Evolutionary conservation across 2,797 vertebrate species (phyloP).

Genomic region (Urosaurus nigricauda): DNA sequence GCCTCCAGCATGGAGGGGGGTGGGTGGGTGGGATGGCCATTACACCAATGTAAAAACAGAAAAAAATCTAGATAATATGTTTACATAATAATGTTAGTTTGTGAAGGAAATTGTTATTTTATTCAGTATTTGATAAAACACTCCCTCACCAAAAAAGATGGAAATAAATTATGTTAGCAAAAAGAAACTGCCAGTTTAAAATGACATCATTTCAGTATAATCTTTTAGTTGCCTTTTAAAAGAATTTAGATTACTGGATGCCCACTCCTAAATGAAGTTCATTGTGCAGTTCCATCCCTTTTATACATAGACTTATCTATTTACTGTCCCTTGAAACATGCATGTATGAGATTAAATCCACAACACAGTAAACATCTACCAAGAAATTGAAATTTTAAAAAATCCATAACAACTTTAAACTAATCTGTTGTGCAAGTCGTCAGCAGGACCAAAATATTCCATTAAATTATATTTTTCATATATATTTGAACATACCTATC

Average conservation of each 20-base stretch:
- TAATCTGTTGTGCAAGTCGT: slow-evolving; percentile 5
- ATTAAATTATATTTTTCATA: slow-evolving; percentile 39
- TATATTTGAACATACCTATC: slow-evolving; percentile 27
- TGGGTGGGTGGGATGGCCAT: too few species aligned
- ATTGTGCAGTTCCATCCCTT: not conserved
- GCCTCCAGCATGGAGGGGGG: too few species aligned
- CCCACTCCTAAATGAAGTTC: slow-evolving; percentile 2
- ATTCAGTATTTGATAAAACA: slow-evolving; percentile 55
- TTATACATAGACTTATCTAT: slow-evolving; percentile 4
- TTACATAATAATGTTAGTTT: slow-evolving; percentile 24
- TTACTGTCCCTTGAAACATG: not conserved
- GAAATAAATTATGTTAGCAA: not conserved
- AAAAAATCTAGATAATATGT: not conserved
- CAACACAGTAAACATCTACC: not conserved
- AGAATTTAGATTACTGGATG: slow-evolving; percentile 7
- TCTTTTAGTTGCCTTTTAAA: slow-evolving; percentile 24
- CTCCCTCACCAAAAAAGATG: too few species aligned
- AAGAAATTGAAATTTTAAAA: slow-evolving; percentile 14
- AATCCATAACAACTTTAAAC: slow-evolving; percentile 38
- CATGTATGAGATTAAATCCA: slow-evolving; percentile 25
- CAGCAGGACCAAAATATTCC: not conserved
- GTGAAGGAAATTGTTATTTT: slow-evolving; percentile 44
- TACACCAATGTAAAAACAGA: too few species aligned
- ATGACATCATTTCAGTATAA: slow-evolving; percentile 36
- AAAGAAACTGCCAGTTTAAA: not conserved